Percentiles rank a stretch among this genome's conserved stretches.
phyloP scores from a whole-genome alignment of 2,888 invertebrate species.

The Apamea monoglypha region DNA sequence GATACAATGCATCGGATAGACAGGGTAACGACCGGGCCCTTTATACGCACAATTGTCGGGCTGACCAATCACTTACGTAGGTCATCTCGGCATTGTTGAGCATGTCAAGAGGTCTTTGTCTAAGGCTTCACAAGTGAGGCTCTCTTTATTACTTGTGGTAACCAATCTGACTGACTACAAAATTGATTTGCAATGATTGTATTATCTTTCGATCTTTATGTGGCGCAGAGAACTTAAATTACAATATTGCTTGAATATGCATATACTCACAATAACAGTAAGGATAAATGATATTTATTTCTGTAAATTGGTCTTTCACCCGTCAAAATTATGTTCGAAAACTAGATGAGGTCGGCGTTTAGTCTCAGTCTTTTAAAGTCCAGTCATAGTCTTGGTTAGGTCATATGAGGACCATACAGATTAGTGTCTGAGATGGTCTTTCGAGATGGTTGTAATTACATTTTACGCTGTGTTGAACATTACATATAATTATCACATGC shows the following conservation, averaged over 20 bases:
- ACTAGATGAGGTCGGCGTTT: not conserved
- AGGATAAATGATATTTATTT: not conserved
- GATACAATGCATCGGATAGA: not conserved
- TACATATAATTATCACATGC: too few species aligned
- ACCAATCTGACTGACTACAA: not conserved
- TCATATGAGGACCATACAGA: not conserved
- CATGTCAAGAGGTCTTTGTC: not conserved
- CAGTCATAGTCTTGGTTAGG: not conserved
- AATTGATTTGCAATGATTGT: constrained; percentile 9
- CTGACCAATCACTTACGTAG: constrained; percentile 29
- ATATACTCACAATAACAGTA: not conserved
- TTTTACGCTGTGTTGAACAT: too few species aligned
- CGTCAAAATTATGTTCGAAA: not conserved
- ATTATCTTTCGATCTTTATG: constrained; percentile 6
- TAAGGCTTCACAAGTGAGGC: constrained; percentile 32
- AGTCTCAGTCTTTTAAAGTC: not conserved
- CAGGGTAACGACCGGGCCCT: constrained; percentile 31
- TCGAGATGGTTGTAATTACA: not conserved
- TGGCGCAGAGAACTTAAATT: not conserved
- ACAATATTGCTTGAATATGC: not conserved
- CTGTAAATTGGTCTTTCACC: not conserved
- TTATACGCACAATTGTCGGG: not conserved
- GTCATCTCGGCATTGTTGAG: constrained; percentile 21
- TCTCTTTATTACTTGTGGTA: constrained; percentile 10
- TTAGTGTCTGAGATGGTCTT: not conserved